Base-by-base conservation (phyloP, 2,113 vertebrate species). In the Xyrauchen texanus region DNA sequence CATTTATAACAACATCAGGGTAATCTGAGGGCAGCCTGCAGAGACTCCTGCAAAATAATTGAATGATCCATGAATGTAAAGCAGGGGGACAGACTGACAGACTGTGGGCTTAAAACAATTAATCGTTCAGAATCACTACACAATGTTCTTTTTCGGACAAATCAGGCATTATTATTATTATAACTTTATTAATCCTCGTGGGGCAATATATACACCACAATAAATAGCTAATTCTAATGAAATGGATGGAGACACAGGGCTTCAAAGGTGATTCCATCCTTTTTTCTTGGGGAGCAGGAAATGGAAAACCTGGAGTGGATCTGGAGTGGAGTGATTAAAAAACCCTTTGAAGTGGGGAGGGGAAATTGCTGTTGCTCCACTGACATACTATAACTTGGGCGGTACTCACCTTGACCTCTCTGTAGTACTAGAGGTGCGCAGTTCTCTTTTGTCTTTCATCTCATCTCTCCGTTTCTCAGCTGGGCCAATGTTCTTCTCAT, bases 321-420 rank as follows among this genome's bases (percentile, higher is more conserved):
- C 21, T 34, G 21, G 21, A 34, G 21, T 34, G 21, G 21, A 34
- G 21, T 34, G 21, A 34, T 34, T 34, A 34, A 34, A 34, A 34
- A 34, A 34, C 21, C 21, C 21, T 34, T 34, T 34, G 21, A 34
- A 34, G 21, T 34, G 21, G 21, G 21, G 21, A 34, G 21, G 21
- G 21, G 21, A 34, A 34, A 34, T 34, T 34, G 21, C 21, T 34
- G 21, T 34, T 34, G 21, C 21, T 34, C 21, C 21, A 34, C 21
- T 34, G 21, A 34, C 21, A 34, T 34, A 34, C 21, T 34, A 34
- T 34, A 34, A 34, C 12, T 55, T 12, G 42, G 4, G 11, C 45
- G 42, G 12, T 47, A 62, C 52, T 89, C 71, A 94, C 92, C 90
- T 91, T 70, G 91, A 90, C 68, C 90, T 90, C 79, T 92, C 92